phyloP scores from a whole-genome alignment of 2,888 invertebrate species.

The Lasiommata megera region DNA sequence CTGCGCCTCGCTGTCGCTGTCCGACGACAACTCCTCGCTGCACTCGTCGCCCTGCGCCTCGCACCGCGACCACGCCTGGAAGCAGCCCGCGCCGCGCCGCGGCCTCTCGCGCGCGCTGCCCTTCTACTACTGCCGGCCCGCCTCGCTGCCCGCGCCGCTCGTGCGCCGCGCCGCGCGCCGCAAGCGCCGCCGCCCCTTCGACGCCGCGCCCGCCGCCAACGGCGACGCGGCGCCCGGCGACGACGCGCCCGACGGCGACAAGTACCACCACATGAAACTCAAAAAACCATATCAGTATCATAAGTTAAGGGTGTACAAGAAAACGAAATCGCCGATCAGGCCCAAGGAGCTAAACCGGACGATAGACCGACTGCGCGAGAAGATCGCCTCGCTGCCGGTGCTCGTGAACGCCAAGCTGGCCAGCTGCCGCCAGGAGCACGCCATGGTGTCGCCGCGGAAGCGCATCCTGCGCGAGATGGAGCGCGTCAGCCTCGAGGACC shows the following conservation, averaged over 20 bases:
- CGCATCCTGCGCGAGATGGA: constrained; percentile 91
- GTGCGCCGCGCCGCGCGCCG: constrained; percentile 66
- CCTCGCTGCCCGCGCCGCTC: constrained; percentile 67
- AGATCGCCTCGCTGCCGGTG: constrained; percentile 57
- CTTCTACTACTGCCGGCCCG: constrained; percentile 85
- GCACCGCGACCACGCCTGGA: constrained; percentile 94
- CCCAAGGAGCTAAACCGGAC: constrained; percentile 59
- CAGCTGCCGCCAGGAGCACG: constrained; percentile 72
- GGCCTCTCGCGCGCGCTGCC: constrained; percentile 83
- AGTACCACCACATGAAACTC: constrained; percentile 75
- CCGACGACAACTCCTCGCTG: constrained; percentile 94
- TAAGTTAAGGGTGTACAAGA: constrained; percentile 74
- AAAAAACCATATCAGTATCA: constrained; percentile 78
- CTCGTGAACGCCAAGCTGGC: constrained; percentile 71
- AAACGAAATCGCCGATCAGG: constrained; percentile 58
- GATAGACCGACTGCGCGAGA: constrained; percentile 63
- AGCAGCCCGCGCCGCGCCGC: constrained; percentile 88
- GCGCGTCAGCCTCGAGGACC: constrained; percentile 86
- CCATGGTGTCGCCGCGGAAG: constrained; percentile 90
- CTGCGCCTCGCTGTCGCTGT: constrained; percentile 89
- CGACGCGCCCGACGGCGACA: constrained; percentile 64
- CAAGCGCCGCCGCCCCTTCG: constrained; percentile 73
- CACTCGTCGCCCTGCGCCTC: constrained; percentile 91
- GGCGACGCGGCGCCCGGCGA: constrained; percentile 49
- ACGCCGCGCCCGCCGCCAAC: constrained; percentile 47